Evolutionary conservation across 2,888 invertebrate genomes (phyloP), one percentile per base, ranked within the genome.

Genomic region (Trissolcus japonicus): DNA sequence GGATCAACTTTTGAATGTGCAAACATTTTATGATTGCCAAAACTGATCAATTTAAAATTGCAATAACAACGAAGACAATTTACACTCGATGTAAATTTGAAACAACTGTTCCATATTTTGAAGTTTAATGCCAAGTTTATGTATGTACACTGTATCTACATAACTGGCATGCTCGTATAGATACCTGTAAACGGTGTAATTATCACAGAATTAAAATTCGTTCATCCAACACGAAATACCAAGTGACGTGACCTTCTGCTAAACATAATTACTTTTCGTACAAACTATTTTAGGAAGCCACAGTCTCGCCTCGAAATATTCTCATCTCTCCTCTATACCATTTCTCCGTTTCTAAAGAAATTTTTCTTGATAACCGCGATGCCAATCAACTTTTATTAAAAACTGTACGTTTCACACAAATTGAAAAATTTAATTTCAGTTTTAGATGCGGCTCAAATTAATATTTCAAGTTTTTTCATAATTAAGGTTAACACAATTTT

Each of bases 151-250:
- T 35, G 29, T 60, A 48, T 29, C 19, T 13, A 40, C 11, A 25
- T 7, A 41, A 41, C 56, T 14, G 21, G 40, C 17, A 55, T 16
- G 29, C 46, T 51, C 16, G 48, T 35, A n/a, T 14, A 19, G 1
- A n/a, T 59, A 43, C n/a, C 16, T 65, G 65, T 55, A 69, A 65
- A 65, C 57, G 62, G 25, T 69, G 16, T 61, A 76, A 76, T 76
- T 66, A 76, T 66, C 59, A 21, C 63, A 69, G 61, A 69, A 71
- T 69, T 66, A 71, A 76, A 76, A 65, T 61, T 51, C 61, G 76
- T 61, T 69, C 66, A 71, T 40, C 61, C 66, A 76, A 53, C 76
- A 71, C 76, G 76, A 76, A 76, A 76, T 76, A 71, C 76, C 65
- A 69, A 69, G 55, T 60, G 69, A 69, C 65, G 65, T 65, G 69